Conservation (phyloP, 2,888 invertebrate genomes). For the Heteromurus nitidus region DNA sequence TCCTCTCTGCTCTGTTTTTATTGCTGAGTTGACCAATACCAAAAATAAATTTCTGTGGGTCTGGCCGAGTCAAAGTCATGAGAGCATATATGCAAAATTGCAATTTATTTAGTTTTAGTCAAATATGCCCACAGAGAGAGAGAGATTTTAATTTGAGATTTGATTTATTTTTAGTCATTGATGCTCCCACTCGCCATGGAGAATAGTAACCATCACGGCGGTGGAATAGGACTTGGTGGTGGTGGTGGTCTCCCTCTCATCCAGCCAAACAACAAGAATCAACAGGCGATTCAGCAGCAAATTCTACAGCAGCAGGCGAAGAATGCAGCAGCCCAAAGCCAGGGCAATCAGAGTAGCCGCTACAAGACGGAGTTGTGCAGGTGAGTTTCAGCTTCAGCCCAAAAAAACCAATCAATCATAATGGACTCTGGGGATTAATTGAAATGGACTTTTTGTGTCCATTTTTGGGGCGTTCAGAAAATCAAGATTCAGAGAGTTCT, state of each 20-base stretch:
- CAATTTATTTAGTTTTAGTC: too few relatives aligned
- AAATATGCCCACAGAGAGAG: too few relatives aligned
- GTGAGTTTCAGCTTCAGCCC: conserved; percentile 2
- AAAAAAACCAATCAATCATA: too few relatives aligned
- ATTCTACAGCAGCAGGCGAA: background rate
- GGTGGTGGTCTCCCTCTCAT: conserved; percentile 19
- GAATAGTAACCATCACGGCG: conserved; percentile 44
- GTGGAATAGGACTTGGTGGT: conserved; percentile 44
- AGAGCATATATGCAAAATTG: background rate
- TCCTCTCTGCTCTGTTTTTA: conserved; percentile 5
- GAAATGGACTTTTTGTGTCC: background rate
- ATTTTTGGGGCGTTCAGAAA: too few relatives aligned
- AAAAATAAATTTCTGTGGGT: background rate
- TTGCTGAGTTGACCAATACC: background rate
- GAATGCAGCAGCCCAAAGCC: conserved; percentile 28
- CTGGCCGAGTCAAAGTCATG: background rate
- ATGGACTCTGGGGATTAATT: background rate
- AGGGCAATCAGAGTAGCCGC: conserved; percentile 58
- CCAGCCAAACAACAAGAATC: conserved; percentile 35
- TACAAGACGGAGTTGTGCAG: conserved; percentile 62
- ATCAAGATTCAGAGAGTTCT: too few relatives aligned
- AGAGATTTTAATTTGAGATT: background rate
- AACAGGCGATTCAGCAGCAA: background rate
- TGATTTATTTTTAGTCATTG: conserved; percentile 45
- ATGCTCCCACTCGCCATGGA: conserved; percentile 62